phyloP scores from a whole-genome alignment of 2,888 invertebrate species.

The Macaria liturata region DNA sequence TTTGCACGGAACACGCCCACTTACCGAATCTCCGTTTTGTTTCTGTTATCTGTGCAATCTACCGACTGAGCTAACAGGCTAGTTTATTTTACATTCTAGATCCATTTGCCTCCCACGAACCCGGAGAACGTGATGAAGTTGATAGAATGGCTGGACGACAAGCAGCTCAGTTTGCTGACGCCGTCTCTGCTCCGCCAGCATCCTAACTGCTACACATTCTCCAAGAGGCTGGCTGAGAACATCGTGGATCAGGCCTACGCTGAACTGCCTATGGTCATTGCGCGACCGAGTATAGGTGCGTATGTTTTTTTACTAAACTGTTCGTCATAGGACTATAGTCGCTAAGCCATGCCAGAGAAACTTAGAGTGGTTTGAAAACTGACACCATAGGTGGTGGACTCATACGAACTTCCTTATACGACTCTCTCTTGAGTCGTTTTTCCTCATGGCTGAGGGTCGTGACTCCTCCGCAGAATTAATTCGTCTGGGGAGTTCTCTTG shows the following conservation, averaged over 20 bases:
- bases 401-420: too few relatives aligned
- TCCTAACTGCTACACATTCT: slow-evolving; percentile 97
- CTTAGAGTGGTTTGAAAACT: too few relatives aligned
- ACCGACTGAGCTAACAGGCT: background rate
- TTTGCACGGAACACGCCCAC: too few relatives aligned
- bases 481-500: too few relatives aligned
- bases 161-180: slow-evolving; percentile 85
- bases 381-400: too few relatives aligned
- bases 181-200: slow-evolving; percentile 88
- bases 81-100: slow-evolving; percentile 62
- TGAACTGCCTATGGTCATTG: slow-evolving; percentile 91
- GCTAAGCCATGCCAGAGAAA: too few relatives aligned
- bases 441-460: too few relatives aligned
- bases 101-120: slow-evolving; percentile 87
- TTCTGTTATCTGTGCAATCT: background rate
- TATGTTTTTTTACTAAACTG: too few relatives aligned
- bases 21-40: too few relatives aligned
- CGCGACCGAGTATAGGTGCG: slow-evolving; percentile 95
- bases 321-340: too few relatives aligned
- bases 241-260: slow-evolving; percentile 89
- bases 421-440: too few relatives aligned
- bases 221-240: slow-evolving; percentile 95
- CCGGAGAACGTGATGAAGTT: slow-evolving; percentile 88
- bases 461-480: too few relatives aligned
- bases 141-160: slow-evolving; percentile 88